phyloP scores from a whole-genome alignment of 2,113 vertebrate genomes.

The Oryzias javanicus region DNA sequence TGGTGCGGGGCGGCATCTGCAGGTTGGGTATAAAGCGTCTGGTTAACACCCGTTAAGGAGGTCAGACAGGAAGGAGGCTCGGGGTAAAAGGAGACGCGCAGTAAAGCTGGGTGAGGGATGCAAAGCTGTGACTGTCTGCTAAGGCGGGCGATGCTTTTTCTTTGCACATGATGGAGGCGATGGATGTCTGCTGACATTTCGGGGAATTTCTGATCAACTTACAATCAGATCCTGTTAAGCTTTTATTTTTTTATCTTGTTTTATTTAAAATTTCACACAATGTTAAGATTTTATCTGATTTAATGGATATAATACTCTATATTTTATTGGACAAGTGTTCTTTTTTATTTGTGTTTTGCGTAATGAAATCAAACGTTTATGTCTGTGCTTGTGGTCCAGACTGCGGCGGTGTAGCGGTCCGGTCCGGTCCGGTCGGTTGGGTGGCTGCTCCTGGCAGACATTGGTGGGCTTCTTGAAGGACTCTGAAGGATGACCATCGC shows the following conservation, averaged over 20 bases:
- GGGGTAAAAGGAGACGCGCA: conserved; percentile 45
- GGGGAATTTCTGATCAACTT: conserved; percentile 2
- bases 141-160: conserved; percentile 3
- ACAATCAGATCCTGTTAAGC: too few relatives aligned
- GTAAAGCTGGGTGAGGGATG: conserved; percentile 54
- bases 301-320: too few relatives aligned
- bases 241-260: conserved; percentile 1
- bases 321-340: too few relatives aligned
- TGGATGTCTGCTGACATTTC: conserved; percentile 1
- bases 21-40: conserved; percentile 67
- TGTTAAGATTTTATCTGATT: too few relatives aligned
- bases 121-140: background rate
- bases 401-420: conserved; percentile 49
- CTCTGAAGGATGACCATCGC: conserved; percentile 84
- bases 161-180: background rate
- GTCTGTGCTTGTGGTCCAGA: conserved; percentile 63
- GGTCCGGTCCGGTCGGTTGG: conserved; percentile 36
- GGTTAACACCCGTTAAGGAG: conserved; percentile 77
- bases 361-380: background rate
- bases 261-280: conserved; percentile 20
- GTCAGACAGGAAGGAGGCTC: conserved; percentile 60
- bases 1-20: conserved; percentile 53
- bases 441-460: conserved; percentile 59
- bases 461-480: conserved; percentile 65
- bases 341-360: too few relatives aligned